phyloP scores from a whole-genome alignment of 2,888 invertebrate genomes.

The Melinaea marsaeus region DNA sequence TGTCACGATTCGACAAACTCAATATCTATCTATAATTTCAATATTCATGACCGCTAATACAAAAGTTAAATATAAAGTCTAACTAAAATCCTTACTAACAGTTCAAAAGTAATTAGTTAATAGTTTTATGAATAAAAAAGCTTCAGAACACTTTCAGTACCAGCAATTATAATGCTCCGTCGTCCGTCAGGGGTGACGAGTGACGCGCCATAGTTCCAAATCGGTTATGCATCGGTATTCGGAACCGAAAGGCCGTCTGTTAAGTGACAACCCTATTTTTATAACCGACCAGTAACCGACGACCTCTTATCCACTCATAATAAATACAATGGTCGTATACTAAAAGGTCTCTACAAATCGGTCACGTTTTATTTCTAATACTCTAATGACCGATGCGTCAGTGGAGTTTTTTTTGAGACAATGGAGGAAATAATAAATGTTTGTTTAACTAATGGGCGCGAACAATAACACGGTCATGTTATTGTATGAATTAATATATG shows the following conservation, averaged over 20 bases:
- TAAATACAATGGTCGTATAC: conserved; percentile 34
- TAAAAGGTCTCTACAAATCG: conserved; percentile 31
- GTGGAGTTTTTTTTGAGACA: conserved; percentile 30
- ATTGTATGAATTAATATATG: conserved; percentile 21
- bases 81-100: neutral
- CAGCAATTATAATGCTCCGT: conserved; percentile 23
- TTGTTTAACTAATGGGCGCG: conserved; percentile 36
- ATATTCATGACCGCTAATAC: neutral
- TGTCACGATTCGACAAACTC: no score
- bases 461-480: conserved; percentile 25
- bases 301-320: conserved; percentile 46
- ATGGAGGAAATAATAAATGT: conserved; percentile 34
- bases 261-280: conserved; percentile 72
- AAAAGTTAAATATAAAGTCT: neutral
- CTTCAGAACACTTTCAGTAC: conserved; percentile 9
- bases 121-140: neutral
- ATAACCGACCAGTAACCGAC: conserved; percentile 44
- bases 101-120: neutral
- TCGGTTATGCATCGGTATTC: conserved; percentile 65
- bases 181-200: conserved; percentile 47
- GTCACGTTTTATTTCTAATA: conserved; percentile 37
- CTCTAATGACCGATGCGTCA: conserved; percentile 41
- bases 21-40: neutral
- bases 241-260: conserved; percentile 58
- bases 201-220: conserved; percentile 63